Base-by-base conservation (phyloP, 2,888 invertebrate genomes). In the Anaspis maculata region DNA sequence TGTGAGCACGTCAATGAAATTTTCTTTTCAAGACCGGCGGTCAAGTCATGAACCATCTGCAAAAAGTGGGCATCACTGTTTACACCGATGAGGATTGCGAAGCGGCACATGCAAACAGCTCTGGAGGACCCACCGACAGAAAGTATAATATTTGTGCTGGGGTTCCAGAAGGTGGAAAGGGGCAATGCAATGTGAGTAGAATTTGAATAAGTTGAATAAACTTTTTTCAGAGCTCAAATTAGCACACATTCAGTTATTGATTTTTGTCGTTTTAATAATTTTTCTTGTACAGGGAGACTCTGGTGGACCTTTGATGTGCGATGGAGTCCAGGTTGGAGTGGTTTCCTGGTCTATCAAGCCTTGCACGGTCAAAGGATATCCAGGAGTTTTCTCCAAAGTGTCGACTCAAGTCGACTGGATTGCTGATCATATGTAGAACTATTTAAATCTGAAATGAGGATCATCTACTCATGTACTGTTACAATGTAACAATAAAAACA, bases 361-460 rank as follows among this genome's bases (percentile, higher is more conserved):
- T n/a, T n/a, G n/a, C n/a, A n/a, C 66, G 0, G 45, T 53, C 2
- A 54, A 58, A 2, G 64, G 63, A 2, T 66, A 59, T 45, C 68
- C 67, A 1, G 68, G 67, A 3, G 68, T 67, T 3, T 67, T 61
- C 26, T 66, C 67, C 1, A 61, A 62, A 41, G 62, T 67, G 2
- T 56, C 66, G 2, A 37, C 30, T 9, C 49, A 44, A 27, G 27
- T 46, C 15, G 41, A 42, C 22, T 55, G 55, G 55, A 55, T 54
- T 30, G 22, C 19, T 3, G 26, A 34, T n/a, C n/a, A n/a, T n/a
- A n/a, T n/a, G n/a, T n/a, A n/a, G n/a, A n/a, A n/a, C n/a, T n/a
- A n/a, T n/a, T n/a, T n/a, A n/a, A n/a, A n/a, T n/a, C n/a, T n/a
- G n/a, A n/a, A n/a, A n/a, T n/a, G n/a, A n/a, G n/a, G n/a, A n/a